A percentile compares a stretch with the other conserved stretches of the same genome.
These are phyloP conservation scores for Cyphotilapia sp. DNA, from an alignment of 2,113 vertebrate genomes.

Conservation along the genomic window DNA sequence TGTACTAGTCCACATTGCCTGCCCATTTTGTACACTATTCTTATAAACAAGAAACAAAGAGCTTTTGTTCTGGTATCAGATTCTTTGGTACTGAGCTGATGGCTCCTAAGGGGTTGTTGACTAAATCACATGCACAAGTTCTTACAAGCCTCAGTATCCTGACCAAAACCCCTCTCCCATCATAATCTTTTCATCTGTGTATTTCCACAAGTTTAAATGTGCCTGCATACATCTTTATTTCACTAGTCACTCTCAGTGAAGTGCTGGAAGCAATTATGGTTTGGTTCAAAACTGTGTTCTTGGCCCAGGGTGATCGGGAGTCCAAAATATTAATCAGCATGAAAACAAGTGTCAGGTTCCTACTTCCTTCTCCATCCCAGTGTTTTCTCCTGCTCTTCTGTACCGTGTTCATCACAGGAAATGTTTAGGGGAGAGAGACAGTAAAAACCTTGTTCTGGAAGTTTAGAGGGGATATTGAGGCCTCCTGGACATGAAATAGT, in stretches of 20 bases:
- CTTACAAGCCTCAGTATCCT: not conserved
- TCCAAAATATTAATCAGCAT: not conserved
- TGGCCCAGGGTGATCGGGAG: not conserved
- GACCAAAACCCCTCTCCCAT: not conserved
- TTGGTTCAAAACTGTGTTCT: not conserved
- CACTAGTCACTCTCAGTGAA: not conserved
- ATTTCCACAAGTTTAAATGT: not conserved
- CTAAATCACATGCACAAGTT: constrained; percentile 38
- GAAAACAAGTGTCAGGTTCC: not conserved
- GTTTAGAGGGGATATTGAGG: not conserved
- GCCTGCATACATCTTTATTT: not conserved
- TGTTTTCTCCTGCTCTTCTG: not conserved
- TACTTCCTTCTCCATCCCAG: not conserved
- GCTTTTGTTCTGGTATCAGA: constrained; percentile 12
- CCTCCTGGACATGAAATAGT: not conserved
- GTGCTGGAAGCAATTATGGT: not conserved
- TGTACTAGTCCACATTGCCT: not conserved
- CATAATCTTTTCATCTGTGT: not conserved
- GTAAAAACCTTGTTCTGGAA: not conserved
- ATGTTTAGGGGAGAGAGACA: not conserved
- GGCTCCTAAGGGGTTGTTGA: not conserved
- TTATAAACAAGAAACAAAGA: not conserved
- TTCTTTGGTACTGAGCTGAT: not conserved
- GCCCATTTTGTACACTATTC: not conserved
- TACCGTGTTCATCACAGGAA: not conserved